Evolutionary conservation across 2,797 vertebrate species (phyloP).

Genomic region (Acomys russatus): DNA sequence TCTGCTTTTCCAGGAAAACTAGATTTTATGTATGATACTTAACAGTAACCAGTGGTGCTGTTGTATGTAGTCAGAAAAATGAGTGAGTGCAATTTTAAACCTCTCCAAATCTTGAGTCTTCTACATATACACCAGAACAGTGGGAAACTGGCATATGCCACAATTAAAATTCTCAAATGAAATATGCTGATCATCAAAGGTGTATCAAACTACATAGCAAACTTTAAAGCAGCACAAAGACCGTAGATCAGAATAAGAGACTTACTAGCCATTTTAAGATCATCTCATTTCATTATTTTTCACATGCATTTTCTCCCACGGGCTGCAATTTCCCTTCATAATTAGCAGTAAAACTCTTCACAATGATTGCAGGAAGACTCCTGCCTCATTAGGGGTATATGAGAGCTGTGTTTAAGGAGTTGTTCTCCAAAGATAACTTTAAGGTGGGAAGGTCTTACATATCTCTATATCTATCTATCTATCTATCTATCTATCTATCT

Average conservation of each 20-base stretch:
- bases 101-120: not conserved
- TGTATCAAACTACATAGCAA: not conserved
- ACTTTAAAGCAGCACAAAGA: not conserved
- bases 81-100: not conserved
- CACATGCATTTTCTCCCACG: not conserved
- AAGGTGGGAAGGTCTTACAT: not conserved
- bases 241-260: not conserved
- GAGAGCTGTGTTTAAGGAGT: not conserved
- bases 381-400: constrained; percentile 25
- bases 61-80: not conserved
- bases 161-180: constrained; percentile 9
- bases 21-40: not conserved
- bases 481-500: too few species aligned
- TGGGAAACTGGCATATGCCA: not conserved
- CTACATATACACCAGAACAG: not conserved
- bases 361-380: constrained; percentile 55
- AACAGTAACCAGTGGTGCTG: not conserved
- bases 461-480: too few species aligned
- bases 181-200: not conserved
- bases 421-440: constrained; percentile 46
- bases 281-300: constrained; percentile 50
- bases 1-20: not conserved
- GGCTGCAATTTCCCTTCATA: constrained; percentile 31
- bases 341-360: constrained; percentile 61
- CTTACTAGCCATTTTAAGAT: not conserved